Evolutionary conservation across 2,797 vertebrate genomes (phyloP), one percentile per base, ranked within the genome.

Genomic region (Nyctalus aviator): DNA sequence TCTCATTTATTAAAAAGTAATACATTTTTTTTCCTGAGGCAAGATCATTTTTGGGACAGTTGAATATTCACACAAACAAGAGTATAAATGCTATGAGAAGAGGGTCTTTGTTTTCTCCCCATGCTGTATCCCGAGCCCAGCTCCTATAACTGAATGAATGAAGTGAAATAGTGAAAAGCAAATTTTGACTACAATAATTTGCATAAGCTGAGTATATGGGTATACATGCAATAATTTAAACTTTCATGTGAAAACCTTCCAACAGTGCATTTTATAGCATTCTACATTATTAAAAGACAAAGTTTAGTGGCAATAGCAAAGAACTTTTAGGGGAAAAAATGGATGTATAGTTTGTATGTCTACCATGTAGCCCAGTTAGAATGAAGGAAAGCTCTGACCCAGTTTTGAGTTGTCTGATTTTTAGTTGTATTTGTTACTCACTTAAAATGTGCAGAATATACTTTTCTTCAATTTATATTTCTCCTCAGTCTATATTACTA

Each of bases 131-230:
- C 9, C 8, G 73, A 57, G 35, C 8, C 8, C 12, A 90, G 55
- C 17, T 35, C 4, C 10, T 50, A 1, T 20, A 71, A 83, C 5
- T 44, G 50, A 75, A 66, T 57, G 48, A 84, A 68, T 82, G 35
- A 55, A 76, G 14, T 18, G 46, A 53, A 71, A 71, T 35, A 76
- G 71, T 93, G 32, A 83, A 66, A 81, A 25, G 21, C 86, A 72
- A 91, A 44, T 78, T 92, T 87, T 77, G 79, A 48, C 25, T 84
- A 53, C 6, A 62, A 5, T 68, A 73, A 62, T 91, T 89, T 85
- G 35, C 46, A 32, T 75, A 91, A 86, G 8, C 23, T 84, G 55
- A 71, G 68, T 85, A 41, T 85, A 55, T 53, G 41, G 0, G 6
- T 89, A 66, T 18, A 91, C 77, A 81, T 44, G 35, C 37, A 88